phyloP scores from a whole-genome alignment of 2,113 vertebrate species.

The Ammospiza caudacuta region DNA sequence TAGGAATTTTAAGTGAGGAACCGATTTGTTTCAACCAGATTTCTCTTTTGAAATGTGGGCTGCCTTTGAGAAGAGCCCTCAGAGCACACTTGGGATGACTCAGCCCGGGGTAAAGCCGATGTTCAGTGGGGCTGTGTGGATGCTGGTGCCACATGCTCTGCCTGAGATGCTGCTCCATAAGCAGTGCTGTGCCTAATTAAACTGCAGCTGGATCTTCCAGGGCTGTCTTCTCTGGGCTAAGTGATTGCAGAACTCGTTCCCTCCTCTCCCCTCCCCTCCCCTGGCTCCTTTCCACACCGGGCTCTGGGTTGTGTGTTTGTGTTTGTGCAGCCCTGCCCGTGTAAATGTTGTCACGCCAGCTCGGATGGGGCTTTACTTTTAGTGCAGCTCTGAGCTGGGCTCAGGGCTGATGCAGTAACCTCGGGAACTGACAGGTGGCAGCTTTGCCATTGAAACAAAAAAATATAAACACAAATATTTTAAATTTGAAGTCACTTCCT shows the following conservation, averaged over 20 bases:
- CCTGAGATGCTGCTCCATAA: neutral
- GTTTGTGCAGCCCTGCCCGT: neutral
- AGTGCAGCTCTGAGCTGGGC: neutral
- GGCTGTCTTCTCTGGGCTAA: neutral
- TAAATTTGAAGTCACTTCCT: neutral
- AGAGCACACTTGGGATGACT: neutral
- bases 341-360: neutral
- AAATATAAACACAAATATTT: neutral
- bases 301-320: neutral
- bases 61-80: neutral
- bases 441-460: constrained; percentile 60
- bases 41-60: neutral
- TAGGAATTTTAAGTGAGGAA: neutral
- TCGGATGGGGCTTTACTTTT: neutral
- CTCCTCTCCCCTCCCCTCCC: neutral
- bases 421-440: constrained; percentile 58
- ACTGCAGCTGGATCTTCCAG: neutral
- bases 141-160: neutral
- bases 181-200: neutral
- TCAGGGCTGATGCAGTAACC: constrained; percentile 35
- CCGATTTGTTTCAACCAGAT: neutral
- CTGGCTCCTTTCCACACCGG: neutral
- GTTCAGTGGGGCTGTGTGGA: neutral
- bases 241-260: neutral
- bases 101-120: accelerated